Evolutionary conservation across 1,140 invertebrate species (phyloP).

Genomic region (Neotoxoptera formosana): DNA sequence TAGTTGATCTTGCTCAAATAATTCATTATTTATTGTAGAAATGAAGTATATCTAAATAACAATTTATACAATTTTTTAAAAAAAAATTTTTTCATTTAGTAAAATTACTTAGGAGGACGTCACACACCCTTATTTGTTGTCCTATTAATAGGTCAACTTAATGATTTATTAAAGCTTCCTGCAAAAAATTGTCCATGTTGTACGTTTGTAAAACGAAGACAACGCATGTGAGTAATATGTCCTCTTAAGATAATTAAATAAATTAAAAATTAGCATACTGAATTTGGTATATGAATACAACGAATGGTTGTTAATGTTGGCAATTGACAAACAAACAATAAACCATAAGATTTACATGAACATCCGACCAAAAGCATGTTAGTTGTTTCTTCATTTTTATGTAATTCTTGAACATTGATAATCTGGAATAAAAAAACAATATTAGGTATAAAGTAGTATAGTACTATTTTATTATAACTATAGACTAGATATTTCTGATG

Average conservation of each 20-base stretch:
- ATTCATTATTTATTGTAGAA: neutral
- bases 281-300: constrained; percentile 16
- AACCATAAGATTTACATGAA: constrained; percentile 37
- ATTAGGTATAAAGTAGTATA: no score
- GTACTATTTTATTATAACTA: no score
- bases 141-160: no score
- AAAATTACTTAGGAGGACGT: neutral
- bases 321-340: constrained; percentile 32
- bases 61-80: no score
- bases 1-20: neutral
- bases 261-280: constrained; percentile 12
- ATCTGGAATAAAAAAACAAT: constrained; percentile 14
- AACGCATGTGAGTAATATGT: no score
- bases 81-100: neutral
- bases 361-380: constrained; percentile 22
- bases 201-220: no score
- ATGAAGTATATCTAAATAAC: constrained; percentile 29
- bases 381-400: neutral
- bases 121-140: no score
- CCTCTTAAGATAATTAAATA: neutral
- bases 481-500: no score
- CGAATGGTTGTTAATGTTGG: constrained; percentile 3
- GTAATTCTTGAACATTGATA: constrained; percentile 24
- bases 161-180: no score
- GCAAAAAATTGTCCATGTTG: no score